Evolutionary conservation across 2,888 invertebrate genomes (phyloP), one percentile per base, ranked within the genome.

Genomic region (Endotricha flammealis): DNA sequence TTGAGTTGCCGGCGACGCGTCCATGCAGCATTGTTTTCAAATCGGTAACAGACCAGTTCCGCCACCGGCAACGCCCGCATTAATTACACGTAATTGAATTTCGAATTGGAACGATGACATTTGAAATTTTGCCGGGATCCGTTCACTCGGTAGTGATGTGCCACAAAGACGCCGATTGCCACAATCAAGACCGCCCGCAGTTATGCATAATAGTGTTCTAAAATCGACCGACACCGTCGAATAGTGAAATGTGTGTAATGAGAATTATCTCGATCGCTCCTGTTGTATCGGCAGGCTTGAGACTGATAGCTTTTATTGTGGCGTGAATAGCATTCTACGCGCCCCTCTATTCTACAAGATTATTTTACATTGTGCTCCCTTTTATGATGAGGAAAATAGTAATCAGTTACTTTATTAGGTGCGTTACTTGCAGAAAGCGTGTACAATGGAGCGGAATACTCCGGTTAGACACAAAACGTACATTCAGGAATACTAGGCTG

Each of bases 71-170:
- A 72, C 71, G 72, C 62, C 68, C 72, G 77, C 74, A 82, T 87
- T 89, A 89, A 89, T 89, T 89, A 88, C 87, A 81, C 67, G 79
- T 88, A 88, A 89, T 89, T 89, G 88, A 89, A 88, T 88, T 89
- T 89, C 85, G 88, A 89, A 89, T 89, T 89, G 88, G 88, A 80
- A 88, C 81, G 88, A 89, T 89, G 89, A 89, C 88, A 88, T 85
- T 89, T 83, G 79, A 79, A 35, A 74, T 88, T 89, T 89, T 87
- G 70, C 77, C 82, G 80, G 75, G 73, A 72, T 64, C 59, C 67
- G 68, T 57, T 67, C 69, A 56, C 65, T 64, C 70, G 59, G 72
- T 75, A 85, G 85, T 82, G 83, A 82, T 78, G 80, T 69, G 72
- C 79, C 59, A 80, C 80, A 83, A 81, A 78, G 79, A 71, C 59